These are phyloP conservation scores for Beroe forskalii DNA, from an alignment of 37 sponge, comb jelly and placozoan genomes.

Conservation along the genomic window DNA sequence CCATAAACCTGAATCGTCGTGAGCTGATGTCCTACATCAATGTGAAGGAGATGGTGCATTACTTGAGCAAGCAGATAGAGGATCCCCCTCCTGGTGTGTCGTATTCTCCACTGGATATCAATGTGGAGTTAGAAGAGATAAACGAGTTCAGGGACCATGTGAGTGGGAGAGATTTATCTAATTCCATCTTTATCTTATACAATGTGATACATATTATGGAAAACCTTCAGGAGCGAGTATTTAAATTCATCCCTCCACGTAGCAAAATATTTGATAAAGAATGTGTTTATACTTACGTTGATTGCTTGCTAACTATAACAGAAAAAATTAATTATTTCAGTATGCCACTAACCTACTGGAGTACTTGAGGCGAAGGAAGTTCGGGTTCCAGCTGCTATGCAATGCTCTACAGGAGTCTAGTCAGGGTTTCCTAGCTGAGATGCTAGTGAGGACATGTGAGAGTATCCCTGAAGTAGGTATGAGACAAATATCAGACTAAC, in stretches of 20 bases:
- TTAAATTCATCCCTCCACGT: too few relatives aligned
- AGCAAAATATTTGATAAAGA: too few relatives aligned
- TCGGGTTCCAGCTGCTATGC: constrained; percentile 20
- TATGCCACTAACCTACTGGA: too few relatives aligned
- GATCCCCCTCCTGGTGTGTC: background rate
- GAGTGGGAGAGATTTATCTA: too few relatives aligned
- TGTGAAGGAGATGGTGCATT: constrained; percentile 6
- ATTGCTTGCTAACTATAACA: too few relatives aligned
- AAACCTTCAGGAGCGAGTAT: too few relatives aligned
- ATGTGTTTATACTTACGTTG: too few relatives aligned
- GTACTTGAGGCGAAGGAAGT: background rate
- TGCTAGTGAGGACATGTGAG: background rate
- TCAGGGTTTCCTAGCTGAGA: background rate
- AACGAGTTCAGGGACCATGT: constrained; percentile 1
- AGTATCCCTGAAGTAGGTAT: constrained; percentile 52
- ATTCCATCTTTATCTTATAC: too few relatives aligned
- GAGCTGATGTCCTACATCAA: background rate
- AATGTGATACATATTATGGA: too few relatives aligned
- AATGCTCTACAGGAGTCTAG: background rate
- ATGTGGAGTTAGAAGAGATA: background rate
- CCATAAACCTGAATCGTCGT: background rate
- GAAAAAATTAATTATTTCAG: too few relatives aligned
- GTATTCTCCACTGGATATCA: constrained; percentile 15
- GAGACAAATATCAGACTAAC: too few relatives aligned
- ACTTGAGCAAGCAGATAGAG: background rate